Conservation (phyloP, 2,113 vertebrate genomes). For the Larimichthys polyactis region DNA sequence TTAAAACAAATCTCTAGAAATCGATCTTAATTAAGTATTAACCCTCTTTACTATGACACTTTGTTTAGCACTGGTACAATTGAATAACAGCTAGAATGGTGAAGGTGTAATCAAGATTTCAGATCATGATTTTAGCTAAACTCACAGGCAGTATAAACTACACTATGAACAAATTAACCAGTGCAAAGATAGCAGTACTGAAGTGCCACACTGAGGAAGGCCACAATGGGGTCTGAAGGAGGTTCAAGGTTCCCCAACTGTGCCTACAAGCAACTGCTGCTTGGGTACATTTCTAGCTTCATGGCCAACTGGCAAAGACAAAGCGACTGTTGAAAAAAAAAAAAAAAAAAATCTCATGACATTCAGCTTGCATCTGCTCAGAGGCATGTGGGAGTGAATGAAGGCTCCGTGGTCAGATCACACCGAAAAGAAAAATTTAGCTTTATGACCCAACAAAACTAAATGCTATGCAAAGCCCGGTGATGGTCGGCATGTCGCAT, state of each 20-base stretch:
- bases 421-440: neutral
- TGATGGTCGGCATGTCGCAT: neutral
- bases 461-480: neutral
- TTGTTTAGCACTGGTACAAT: neutral
- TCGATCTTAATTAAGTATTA: neutral
- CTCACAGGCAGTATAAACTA: neutral
- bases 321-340: constrained; percentile 3
- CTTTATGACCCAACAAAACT: neutral
- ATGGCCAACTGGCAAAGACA: constrained; percentile 5
- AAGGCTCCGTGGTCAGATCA: neutral
- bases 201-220: neutral
- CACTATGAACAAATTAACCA: neutral
- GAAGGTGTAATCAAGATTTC: neutral
- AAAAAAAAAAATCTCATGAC: neutral
- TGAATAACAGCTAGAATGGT: neutral
- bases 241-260: neutral
- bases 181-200: neutral
- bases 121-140: neutral
- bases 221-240: neutral
- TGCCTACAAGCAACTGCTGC: neutral
- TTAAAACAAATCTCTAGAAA: neutral
- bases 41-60: neutral
- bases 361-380: constrained; percentile 17
- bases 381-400: constrained; percentile 3
- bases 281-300: neutral